Base-by-base conservation (phyloP, 1,140 invertebrate species). In the Dryas iulia region DNA sequence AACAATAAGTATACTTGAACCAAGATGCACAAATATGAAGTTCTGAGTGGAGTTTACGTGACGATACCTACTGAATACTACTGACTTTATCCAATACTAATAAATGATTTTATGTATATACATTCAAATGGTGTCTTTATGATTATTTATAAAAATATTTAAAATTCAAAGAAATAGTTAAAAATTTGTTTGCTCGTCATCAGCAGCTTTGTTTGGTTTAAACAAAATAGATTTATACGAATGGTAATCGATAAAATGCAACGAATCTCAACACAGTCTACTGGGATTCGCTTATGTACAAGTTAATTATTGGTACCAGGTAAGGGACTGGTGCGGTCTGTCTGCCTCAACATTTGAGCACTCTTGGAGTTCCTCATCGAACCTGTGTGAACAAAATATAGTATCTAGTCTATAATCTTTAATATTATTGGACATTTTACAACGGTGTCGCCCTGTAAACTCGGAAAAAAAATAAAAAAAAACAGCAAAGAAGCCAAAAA, bases 351-450 rank as follows among this genome's bases (percentile, higher is more conserved):
- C 86, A 92, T 90, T 89, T 92, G 87, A 80, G 92, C 90, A 89
- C 90, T 92, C 89, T 90, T 90, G 70, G 92, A 92, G 76, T 89
- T 92, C 91, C 90, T 92, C 92, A 92, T 91, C 73, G 82, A 87
- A 83, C 89, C 89, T 91, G 89, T 87, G 79, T 84, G 85, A 87
- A 91, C 87, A 91, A 81, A 89, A 83, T 89, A 90, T 74, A 81
- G 79, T 74, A 79, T 77, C 83, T 75, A 69, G 67, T 83, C 82
- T 82, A 79, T 77, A 77, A 76, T 76, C 64, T 77, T 73, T 21
- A 53, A 53, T 31, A 60, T 14, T 64, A 56, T 1, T 6, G 10
- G 24, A 56, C n/a, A 11, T 24, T 66, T 73, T 31, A 52, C 3
- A 23, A 65, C 30, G 60, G 63, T 65, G 58, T 73, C 71, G 66